A percentile compares a stretch with the other conserved stretches of the same genome.
Evolutionary conservation across 1,140 invertebrate species (phyloP).

Genomic region (Sarcophaga peregrina): DNA sequence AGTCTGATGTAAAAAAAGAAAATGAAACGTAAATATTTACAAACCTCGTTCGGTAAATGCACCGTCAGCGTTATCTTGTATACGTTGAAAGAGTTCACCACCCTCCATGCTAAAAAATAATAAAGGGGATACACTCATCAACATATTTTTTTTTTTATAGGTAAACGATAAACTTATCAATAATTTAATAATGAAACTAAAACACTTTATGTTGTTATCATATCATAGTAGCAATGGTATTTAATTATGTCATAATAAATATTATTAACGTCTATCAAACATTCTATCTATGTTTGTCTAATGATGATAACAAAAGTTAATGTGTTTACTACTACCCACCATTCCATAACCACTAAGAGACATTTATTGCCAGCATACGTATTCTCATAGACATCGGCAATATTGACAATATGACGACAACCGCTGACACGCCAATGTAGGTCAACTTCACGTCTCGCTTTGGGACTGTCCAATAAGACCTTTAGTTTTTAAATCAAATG

Average conservation of each 20-base stretch:
- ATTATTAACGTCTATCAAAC: not conserved
- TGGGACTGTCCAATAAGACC: constrained; percentile 90
- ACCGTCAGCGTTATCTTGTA: constrained; percentile 92
- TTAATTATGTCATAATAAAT: constrained; percentile 1
- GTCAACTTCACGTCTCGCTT: constrained; percentile 94
- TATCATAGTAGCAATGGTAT: too few relatives aligned
- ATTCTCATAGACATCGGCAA: constrained; percentile 97
- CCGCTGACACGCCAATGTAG: constrained; percentile 93
- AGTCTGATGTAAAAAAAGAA: not conserved
- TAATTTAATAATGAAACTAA: not conserved
- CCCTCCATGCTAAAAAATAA: constrained; percentile 87
- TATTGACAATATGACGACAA: constrained; percentile 92
- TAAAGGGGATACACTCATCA: constrained; percentile 25
- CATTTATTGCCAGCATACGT: constrained; percentile 89
- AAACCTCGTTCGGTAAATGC: constrained; percentile 94
- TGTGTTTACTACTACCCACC: constrained; percentile 70
- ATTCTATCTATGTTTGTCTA: not conserved
- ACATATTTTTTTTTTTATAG: constrained; percentile 15
- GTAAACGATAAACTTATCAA: not conserved
- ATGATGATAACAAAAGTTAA: constrained; percentile 14
- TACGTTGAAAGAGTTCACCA: constrained; percentile 95
- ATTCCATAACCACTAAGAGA: constrained; percentile 97
- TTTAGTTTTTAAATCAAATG: constrained; percentile 64
- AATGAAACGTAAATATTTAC: constrained; percentile 40
- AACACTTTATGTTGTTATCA: not conserved